phyloP scores from a whole-genome alignment of 2,113 vertebrate genomes.

The Xenopus borealis region DNA sequence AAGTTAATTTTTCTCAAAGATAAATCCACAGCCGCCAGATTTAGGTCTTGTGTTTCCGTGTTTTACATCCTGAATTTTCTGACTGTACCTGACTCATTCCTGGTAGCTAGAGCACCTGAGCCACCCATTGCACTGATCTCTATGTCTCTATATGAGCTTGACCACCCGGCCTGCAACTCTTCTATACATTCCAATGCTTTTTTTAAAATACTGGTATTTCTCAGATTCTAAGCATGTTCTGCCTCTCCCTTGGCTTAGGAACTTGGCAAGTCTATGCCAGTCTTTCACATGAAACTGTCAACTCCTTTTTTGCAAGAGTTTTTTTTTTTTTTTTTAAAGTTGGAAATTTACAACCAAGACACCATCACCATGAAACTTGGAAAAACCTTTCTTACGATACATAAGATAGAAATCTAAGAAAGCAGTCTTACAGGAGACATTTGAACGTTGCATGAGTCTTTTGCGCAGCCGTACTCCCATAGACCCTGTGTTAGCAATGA shows the following conservation, averaged over 20 bases:
- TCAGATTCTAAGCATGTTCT: background rate
- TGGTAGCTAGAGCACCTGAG: background rate
- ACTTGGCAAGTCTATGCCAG: background rate
- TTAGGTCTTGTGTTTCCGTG: too few relatives aligned
- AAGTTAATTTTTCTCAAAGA: too few relatives aligned
- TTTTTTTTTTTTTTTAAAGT: conserved; percentile 1
- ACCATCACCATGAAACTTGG: background rate
- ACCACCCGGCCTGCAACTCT: conserved; percentile 35
- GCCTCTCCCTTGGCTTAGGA: background rate
- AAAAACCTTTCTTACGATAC: background rate
- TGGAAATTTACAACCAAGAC: background rate
- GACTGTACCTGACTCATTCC: background rate
- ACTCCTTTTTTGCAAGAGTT: background rate
- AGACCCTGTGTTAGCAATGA: background rate
- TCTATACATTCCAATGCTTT: background rate
- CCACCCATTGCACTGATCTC: conserved; percentile 39
- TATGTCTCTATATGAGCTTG: conserved; percentile 30
- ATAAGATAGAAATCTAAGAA: background rate
- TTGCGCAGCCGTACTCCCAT: background rate
- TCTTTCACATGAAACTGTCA: background rate
- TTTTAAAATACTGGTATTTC: background rate
- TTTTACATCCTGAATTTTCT: too few relatives aligned
- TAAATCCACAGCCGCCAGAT: too few relatives aligned
- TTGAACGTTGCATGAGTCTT: background rate
- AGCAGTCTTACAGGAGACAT: background rate